Evolutionary conservation across 2,888 invertebrate species (phyloP), one percentile per base, ranked within the genome.

Genomic region (Scaptomyza caliginosa): DNA sequence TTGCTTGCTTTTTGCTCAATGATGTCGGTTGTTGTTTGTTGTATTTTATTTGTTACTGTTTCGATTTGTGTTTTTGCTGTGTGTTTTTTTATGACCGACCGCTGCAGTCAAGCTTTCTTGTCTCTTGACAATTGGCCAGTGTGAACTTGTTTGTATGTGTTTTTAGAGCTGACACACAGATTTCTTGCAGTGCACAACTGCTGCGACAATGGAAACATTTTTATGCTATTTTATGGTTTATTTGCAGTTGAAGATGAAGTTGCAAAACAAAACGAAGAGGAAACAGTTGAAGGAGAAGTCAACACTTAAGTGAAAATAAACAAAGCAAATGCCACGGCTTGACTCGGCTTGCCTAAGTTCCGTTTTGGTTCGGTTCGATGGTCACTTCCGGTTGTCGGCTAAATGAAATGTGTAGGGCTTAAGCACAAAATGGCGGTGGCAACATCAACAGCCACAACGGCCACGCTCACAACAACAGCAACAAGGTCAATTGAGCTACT

Each of bases 191-290:
- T 83, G 73, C 75, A 62, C 77, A 63, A n/a, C n/a, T 4, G 56
- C 60, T 67, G 67, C 60, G 74, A 86, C 81, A 86, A 81, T 83
- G 80, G 84, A 74, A 80, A 74, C 86, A 86, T 83, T 83, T 80
- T 72, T 83, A 86, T 80, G 81, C 84, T 68, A 74, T 81, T 81
- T 86, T 77, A 86, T 86, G 83, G 81, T 71, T 86, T 85, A 67
- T 78, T 82, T 82, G 64, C 60, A 50, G 57, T 46, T 63, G 62
- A 45, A 30, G 26, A 32, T 19, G 34, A 23, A 50, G 38, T n/a
- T n/a, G n/a, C n/a, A n/a, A 58, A 55, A 39, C 7, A 24, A 23
- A n/a, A 36, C 30, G 55, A 16, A 17, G 49, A 46, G 42, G 34
- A 39, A 13, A n/a, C n/a, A n/a, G n/a, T n/a, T n/a, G 21, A 13